phyloP scores from a whole-genome alignment of 2,797 vertebrate species.

The Sebastiscus albofasciatus region DNA sequence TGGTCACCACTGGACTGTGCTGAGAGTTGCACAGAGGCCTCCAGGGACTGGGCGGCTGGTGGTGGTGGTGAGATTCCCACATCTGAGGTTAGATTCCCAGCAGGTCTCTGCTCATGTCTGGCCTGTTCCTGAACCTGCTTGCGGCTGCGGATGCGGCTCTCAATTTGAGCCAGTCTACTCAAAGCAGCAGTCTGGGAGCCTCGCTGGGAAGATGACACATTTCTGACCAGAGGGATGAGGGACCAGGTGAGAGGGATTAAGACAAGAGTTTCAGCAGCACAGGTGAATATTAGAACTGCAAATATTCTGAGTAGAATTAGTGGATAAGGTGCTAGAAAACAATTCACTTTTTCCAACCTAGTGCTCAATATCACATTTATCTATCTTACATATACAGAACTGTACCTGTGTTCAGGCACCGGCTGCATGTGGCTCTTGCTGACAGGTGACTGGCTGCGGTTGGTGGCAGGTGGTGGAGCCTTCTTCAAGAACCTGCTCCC shows the following conservation, averaged over 20 bases:
- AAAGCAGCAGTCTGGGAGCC: slow-evolving; percentile 73
- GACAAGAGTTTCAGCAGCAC: not conserved
- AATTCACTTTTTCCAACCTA: not conserved
- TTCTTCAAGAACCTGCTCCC: slow-evolving; percentile 85
- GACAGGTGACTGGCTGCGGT: slow-evolving; percentile 44
- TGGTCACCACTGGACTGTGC: slow-evolving; percentile 47
- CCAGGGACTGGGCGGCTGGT: not conserved
- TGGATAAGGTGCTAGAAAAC: not conserved
- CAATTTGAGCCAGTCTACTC: slow-evolving; percentile 79
- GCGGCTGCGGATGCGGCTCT: slow-evolving; percentile 76
- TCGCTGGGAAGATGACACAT: slow-evolving; percentile 30
- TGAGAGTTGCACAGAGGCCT: slow-evolving; percentile 1
- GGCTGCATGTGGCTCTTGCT: slow-evolving; percentile 18
- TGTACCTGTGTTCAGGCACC: slow-evolving; percentile 36
- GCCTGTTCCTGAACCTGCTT: slow-evolving; percentile 18
- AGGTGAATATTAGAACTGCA: not conserved
- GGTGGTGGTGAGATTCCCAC: not conserved
- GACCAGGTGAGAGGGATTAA: not conserved
- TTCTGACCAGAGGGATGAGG: slow-evolving; percentile 31
- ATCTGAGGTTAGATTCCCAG: not conserved
- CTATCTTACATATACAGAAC: not conserved
- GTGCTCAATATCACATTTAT: not conserved
- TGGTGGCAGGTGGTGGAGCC: slow-evolving; percentile 20
- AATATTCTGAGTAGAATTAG: not conserved
- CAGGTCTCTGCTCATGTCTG: not conserved